These are phyloP conservation scores for Nephrotoma appendiculata DNA, from an alignment of 2,888 invertebrate species.

Conservation along the genomic window DNA sequence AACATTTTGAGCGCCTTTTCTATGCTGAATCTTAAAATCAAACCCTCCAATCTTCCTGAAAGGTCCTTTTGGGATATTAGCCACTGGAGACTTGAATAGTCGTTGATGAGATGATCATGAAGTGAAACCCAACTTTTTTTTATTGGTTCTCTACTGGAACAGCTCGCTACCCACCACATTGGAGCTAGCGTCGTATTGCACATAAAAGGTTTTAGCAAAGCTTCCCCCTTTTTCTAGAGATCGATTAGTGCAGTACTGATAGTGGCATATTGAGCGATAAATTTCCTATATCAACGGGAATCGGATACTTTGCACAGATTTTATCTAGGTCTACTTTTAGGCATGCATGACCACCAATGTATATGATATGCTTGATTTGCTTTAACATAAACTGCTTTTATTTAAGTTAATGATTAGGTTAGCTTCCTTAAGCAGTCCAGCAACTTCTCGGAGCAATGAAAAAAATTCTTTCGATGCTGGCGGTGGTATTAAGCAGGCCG, in stretches of 20 bases:
- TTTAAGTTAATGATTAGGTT: not conserved
- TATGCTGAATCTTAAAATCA: too few relatives aligned
- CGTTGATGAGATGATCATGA: too few relatives aligned
- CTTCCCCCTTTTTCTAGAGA: not conserved
- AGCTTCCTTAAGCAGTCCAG: not conserved
- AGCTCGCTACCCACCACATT: not conserved
- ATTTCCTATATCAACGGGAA: not conserved
- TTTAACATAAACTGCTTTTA: not conserved
- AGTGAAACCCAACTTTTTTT: too few relatives aligned
- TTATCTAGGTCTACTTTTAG: not conserved
- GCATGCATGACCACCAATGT: not conserved
- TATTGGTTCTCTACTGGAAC: not conserved
- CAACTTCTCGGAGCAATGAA: not conserved
- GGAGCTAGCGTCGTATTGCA: not conserved
- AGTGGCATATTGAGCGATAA: not conserved
- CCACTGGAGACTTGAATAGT: too few relatives aligned
- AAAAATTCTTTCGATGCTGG: not conserved
- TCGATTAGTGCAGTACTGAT: not conserved
- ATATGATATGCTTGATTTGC: not conserved
- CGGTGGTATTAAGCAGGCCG: not conserved
- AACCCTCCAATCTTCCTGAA: too few relatives aligned
- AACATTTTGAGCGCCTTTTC: too few relatives aligned
- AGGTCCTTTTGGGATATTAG: too few relatives aligned
- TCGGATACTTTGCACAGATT: not conserved
- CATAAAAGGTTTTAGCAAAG: not conserved